These are phyloP conservation scores for Hyposoter didymator DNA, from an alignment of 2,888 invertebrate genomes.

Conservation along the genomic window DNA sequence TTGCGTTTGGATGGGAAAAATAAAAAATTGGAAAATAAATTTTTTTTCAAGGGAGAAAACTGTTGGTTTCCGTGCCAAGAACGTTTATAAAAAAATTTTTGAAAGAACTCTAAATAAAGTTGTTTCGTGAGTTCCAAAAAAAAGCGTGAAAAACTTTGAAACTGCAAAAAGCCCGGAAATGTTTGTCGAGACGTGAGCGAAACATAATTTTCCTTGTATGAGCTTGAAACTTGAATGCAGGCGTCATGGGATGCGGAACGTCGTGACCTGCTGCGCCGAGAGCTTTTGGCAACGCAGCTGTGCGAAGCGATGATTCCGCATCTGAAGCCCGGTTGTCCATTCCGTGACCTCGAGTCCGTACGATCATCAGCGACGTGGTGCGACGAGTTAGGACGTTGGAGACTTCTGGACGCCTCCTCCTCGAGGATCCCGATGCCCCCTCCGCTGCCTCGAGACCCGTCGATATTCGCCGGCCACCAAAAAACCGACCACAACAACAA, in stretches of 20 bases:
- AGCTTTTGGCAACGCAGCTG: conserved; percentile 81
- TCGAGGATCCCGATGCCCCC: conserved; percentile 80
- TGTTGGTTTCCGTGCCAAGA: no score
- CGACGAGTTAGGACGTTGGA: conserved; percentile 82
- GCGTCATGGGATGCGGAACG: conserved; percentile 83
- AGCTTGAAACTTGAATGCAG: conserved; percentile 64
- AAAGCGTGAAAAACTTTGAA: background rate
- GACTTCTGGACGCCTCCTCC: conserved; percentile 78
- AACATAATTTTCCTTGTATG: background rate
- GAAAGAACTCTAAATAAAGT: no score
- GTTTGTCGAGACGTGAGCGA: background rate
- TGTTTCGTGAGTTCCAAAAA: no score
- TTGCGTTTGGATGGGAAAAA: no score
- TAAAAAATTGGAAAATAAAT: no score
- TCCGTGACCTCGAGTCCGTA: conserved; percentile 79
- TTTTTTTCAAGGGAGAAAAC: no score
- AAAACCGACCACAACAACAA: conserved; percentile 79
- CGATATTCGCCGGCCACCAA: conserved; percentile 36
- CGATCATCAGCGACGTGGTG: conserved; percentile 81
- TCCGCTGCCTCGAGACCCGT: conserved; percentile 70
- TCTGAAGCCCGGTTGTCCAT: conserved; percentile 82
- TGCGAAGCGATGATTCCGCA: conserved; percentile 83
- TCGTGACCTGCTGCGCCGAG: conserved; percentile 81
- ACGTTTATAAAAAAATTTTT: no score
- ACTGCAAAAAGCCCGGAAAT: background rate